A percentile compares a stretch with the other conserved stretches of the same genome.
Conservation (phyloP, 64 coral and sea anemone species). For the Stichodactyla helianthus region DNA sequence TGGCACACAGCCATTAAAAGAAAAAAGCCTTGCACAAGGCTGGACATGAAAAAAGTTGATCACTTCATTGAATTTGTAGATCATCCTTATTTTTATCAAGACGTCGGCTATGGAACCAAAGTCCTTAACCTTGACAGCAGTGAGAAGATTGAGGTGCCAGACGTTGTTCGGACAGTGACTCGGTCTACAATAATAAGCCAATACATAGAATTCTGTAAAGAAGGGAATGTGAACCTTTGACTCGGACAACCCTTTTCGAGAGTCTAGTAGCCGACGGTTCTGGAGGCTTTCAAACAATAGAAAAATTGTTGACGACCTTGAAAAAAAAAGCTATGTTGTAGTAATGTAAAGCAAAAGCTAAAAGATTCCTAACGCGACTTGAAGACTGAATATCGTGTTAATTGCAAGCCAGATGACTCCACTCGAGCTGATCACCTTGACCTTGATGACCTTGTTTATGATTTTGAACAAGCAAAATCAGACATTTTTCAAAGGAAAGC, state of each 20-base stretch:
- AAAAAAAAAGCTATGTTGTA: conserved; percentile 43
- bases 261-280: conserved; percentile 45
- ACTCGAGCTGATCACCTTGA: conserved; percentile 53
- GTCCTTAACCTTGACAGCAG: conserved; percentile 33
- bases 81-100: neutral
- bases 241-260: conserved; percentile 54
- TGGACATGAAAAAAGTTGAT: conserved; percentile 10
- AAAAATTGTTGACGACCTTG: conserved; percentile 44
- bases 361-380: conserved; percentile 44
- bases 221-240: conserved; percentile 41
- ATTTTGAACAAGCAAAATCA: no score
- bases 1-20: neutral
- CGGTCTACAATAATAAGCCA: conserved; percentile 38
- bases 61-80: neutral
- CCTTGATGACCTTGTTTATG: no score
- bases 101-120: conserved; percentile 7
- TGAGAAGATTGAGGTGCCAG: conserved; percentile 43
- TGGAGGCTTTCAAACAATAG: conserved; percentile 43
- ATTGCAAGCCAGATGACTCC: conserved; percentile 50
- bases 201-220: conserved; percentile 51
- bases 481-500: no score
- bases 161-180: conserved; percentile 36
- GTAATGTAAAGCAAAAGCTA: conserved; percentile 24
- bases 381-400: conserved; percentile 55
- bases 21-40: neutral